Base-by-base conservation (phyloP, 1,140 invertebrate species). In the Ganaspis sp. region DNA sequence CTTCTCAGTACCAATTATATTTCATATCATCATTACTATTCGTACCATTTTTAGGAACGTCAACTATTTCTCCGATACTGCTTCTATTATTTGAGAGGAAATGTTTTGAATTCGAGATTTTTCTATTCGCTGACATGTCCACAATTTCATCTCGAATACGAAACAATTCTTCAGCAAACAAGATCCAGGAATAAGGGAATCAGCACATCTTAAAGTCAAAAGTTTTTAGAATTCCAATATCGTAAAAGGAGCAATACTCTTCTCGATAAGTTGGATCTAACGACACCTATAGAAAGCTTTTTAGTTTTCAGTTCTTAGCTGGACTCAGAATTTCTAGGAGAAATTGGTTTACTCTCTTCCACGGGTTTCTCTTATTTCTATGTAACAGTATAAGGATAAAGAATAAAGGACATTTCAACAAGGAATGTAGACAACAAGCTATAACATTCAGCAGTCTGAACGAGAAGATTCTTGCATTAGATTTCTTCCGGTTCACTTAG, bases 401-500 rank as follows among this genome's bases (percentile, higher is more conserved):
- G 54, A 21, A 54, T 74, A 75, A 75, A 64, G 53, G 64, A 72
- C 73, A 76, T 77, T 73, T 80, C 79, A 70, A 73, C 49, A 77
- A 58, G 58, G 74, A 34, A 76, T 70, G 76, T 45, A 74, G 76
- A 72, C 76, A 23, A 29, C 26, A 71, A 76, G 80, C 76, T 49
- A 49, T 49, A 49, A 8, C 4, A 49, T 49, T 49, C 45, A 49
- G n/a, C 70, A 79, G 77, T 79, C 49, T 69, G 45, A 73, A 69
- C 73, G 58, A 81, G 76, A 73, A 74, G 58, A 77, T 79, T 73
- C 79, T 74, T 82, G 79, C 80, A 78, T 84, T 85, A 82, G 85
- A 85, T 83, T 76, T 83, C 81, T 86, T 87, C 77, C 80, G 79
- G 80, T 83, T 77, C 79, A 87, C 34, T 72, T 77, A 76, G 79